Evolutionary conservation across 35 echinoderm and acorn worm genomes (phyloP), one percentile per base, ranked within the genome.

Genomic region (Eucidaris tribuloides): DNA sequence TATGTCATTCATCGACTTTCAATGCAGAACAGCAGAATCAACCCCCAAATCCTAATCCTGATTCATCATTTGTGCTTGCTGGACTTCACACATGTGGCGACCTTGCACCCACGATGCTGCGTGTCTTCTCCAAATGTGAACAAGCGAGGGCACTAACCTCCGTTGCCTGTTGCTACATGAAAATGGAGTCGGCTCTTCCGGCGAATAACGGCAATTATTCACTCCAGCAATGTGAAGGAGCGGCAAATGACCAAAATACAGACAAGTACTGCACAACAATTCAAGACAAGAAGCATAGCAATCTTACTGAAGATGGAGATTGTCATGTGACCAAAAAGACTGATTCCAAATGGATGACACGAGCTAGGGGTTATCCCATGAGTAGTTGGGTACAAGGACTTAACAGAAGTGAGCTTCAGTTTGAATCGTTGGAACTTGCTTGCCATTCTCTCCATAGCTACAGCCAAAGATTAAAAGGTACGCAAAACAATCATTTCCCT

Each of bases 41-140:
- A n/a, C n/a, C n/a, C n/a, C n/a, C n/a, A n/a, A n/a, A n/a, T n/a
- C n/a, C n/a, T n/a, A n/a, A n/a, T n/a, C n/a, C n/a, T n/a, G n/a
- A n/a, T n/a, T n/a, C 27, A 52, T 52, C 76, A 36, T 96, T 96
- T 77, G 29, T 80, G 13, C 38, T 96, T 2, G 83, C 80, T 33
- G 93, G 93, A 9, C 68, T 96, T 4, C 93, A 96, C 60, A 96
- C 93, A 4, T 96, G 93, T 62, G 93, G 83, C 9, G 93, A 96
- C 74, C 59, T 96, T 11, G 93, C 76, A 1, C 93, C 93, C 5
- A 96, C 93, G 23, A 96, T 96, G 60, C 57, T 96, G 28, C 56
- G 93, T 38, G 83, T 90, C 3, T 96, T 96, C 46, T 44, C 83
- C 15, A 80, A 83, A 42, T 96, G 93, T 62, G 63, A 27, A 5